phyloP scores from a whole-genome alignment of 2,888 invertebrate genomes.

The Electrophaes corylata region DNA sequence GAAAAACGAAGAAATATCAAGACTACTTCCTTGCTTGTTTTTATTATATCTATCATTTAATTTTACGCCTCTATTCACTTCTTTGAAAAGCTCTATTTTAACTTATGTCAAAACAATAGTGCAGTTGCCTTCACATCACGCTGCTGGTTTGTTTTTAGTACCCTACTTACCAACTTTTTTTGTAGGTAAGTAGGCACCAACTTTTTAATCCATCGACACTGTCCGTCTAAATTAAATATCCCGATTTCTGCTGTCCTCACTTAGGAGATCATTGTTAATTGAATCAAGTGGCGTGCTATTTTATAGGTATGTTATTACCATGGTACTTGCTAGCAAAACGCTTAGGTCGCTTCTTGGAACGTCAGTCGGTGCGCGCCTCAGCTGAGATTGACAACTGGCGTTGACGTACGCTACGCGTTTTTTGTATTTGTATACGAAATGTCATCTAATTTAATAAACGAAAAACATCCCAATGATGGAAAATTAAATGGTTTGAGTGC shows the following conservation, averaged over 20 bases:
- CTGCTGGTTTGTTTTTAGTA: too few relatives aligned
- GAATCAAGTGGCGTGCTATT: conserved; percentile 55
- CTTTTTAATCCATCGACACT: not conserved
- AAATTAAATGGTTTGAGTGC: conserved; percentile 74
- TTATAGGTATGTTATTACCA: not conserved
- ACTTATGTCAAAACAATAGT: not conserved
- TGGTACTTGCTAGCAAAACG: conserved; percentile 59
- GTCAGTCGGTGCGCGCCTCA: conserved; percentile 67
- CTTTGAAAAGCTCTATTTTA: not conserved
- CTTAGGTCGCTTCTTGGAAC: conserved; percentile 56
- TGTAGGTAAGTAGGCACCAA: too few relatives aligned
- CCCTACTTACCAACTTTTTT: not conserved
- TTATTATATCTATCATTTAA: not conserved
- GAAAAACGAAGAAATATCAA: not conserved
- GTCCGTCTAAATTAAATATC: conserved; percentile 47
- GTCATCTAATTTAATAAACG: conserved; percentile 74
- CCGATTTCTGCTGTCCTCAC: conserved; percentile 35
- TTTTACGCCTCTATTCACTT: not conserved
- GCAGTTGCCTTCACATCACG: too few relatives aligned
- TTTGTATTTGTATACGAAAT: conserved; percentile 61
- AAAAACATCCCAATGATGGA: conserved; percentile 69
- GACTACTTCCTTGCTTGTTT: conserved; percentile 13
- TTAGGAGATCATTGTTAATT: conserved; percentile 50
- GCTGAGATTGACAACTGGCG: conserved; percentile 66
- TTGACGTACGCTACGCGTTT: conserved; percentile 62